Conservation (phyloP, 2,797 vertebrate species). For the Decapterus maruadsi region DNA sequence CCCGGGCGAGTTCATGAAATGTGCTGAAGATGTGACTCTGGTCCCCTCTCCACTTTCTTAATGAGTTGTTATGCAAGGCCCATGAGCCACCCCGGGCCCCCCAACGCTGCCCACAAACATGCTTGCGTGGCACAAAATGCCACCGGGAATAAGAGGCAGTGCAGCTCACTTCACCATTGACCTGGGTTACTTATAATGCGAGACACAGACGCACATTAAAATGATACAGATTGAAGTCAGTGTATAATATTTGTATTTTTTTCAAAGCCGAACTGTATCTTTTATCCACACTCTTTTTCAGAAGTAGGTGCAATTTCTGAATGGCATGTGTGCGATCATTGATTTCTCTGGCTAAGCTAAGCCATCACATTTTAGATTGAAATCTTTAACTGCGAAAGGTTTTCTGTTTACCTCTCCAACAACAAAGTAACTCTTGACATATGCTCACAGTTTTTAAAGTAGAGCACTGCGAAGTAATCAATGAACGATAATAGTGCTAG, state of each 20-base stretch:
- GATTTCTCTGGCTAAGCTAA: conserved; percentile 27
- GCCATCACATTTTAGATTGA: conserved; percentile 53
- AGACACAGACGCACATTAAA: not conserved
- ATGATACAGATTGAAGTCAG: conserved; percentile 13
- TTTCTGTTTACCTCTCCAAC: conserved; percentile 58
- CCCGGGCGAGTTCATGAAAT: conserved; percentile 70
- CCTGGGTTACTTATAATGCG: conserved; percentile 18
- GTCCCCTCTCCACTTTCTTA: conserved; percentile 74
- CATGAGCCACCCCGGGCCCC: conserved; percentile 41
- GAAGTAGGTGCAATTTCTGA: conserved; percentile 46
- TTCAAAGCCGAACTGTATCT: conserved; percentile 12
- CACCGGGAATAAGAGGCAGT: conserved; percentile 38
- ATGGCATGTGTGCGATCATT: conserved; percentile 50
- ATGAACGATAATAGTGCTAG: not conserved
- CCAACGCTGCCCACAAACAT: conserved; percentile 39
- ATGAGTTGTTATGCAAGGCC: conserved; percentile 75
- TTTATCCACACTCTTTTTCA: conserved; percentile 31
- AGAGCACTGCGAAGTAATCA: conserved; percentile 17
- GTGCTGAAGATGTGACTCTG: conserved; percentile 74
- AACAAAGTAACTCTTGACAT: conserved; percentile 51
- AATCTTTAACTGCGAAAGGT: conserved; percentile 57
- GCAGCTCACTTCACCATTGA: conserved; percentile 27
- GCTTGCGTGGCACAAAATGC: conserved; percentile 68
- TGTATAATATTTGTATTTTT: conserved; percentile 30
- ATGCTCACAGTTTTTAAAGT: conserved; percentile 32